Percentiles rank a stretch among this genome's conserved stretches.
Conservation (phyloP, 1,140 invertebrate genomes). For the Papilio dardanus region DNA sequence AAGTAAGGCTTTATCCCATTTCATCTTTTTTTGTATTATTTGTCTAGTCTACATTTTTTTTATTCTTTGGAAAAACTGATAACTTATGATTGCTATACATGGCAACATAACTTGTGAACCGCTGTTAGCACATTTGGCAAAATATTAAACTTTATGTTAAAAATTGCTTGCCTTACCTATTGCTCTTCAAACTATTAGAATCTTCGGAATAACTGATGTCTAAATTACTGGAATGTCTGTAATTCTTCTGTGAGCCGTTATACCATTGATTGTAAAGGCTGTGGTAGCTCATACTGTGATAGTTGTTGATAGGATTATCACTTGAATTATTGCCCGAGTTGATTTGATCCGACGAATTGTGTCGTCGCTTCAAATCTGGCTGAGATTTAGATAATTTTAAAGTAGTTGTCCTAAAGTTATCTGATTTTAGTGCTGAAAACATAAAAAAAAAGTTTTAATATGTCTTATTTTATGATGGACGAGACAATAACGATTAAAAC, state of each 20-base stretch:
- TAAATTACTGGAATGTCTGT: slow-evolving; percentile 68
- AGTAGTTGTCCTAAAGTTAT: slow-evolving; percentile 55
- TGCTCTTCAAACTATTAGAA: slow-evolving; percentile 79
- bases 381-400: slow-evolving; percentile 62
- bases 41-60: too few species aligned
- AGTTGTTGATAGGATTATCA: slow-evolving; percentile 55
- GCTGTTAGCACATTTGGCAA: too few species aligned
- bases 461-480: too few species aligned
- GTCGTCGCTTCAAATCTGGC: slow-evolving; percentile 77
- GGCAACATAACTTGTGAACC: too few species aligned
- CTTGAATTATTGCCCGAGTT: slow-evolving; percentile 51
- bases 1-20: too few species aligned
- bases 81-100: too few species aligned
- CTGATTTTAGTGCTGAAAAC: slow-evolving; percentile 67
- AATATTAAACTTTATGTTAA: too few species aligned
- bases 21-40: too few species aligned
- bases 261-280: slow-evolving; percentile 71
- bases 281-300: slow-evolving; percentile 64
- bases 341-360: slow-evolving; percentile 82
- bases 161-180: too few species aligned
- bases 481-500: too few species aligned
- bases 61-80: too few species aligned
- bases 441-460: slow-evolving; percentile 22
- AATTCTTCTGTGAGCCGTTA: slow-evolving; percentile 56
- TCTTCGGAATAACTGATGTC: slow-evolving; percentile 79